Conservation (phyloP, 2,113 vertebrate genomes). For the Craseonycteris thonglongyai region DNA sequence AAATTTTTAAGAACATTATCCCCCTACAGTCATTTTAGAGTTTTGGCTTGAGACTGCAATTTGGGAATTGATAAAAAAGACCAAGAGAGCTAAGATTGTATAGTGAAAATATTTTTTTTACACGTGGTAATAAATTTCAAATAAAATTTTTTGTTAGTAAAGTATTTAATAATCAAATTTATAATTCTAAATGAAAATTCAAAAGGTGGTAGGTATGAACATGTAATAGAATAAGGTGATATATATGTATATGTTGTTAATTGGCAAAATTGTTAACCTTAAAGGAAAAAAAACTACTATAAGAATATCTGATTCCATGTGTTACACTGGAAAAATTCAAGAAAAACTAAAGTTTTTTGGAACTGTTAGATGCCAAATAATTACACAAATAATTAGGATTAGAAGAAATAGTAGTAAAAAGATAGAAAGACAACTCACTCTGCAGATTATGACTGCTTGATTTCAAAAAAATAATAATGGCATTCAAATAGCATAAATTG, state of each 20-base stretch:
- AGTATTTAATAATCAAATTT: background rate
- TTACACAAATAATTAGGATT: background rate
- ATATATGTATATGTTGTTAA: background rate
- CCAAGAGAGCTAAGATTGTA: background rate
- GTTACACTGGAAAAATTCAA: background rate
- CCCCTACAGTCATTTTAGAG: background rate
- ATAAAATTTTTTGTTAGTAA: background rate
- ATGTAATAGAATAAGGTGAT: background rate
- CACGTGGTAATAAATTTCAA: background rate
- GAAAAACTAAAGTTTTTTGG: background rate
- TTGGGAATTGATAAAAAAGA: background rate
- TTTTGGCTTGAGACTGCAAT: background rate
- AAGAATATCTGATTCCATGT: background rate
- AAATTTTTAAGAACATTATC: background rate
- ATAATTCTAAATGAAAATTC: background rate
- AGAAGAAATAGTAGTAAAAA: background rate
- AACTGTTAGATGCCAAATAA: background rate
- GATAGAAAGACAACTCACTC: background rate
- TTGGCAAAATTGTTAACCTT: background rate
- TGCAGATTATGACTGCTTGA: background rate
- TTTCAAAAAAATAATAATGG: background rate
- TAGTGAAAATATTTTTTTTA: background rate
- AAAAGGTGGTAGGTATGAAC: background rate
- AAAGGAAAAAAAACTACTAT: background rate
- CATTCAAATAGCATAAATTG: background rate